Evolutionary conservation across 2,797 vertebrate species (phyloP), one percentile per base, ranked within the genome.

Genomic region (Florisuga fusca): DNA sequence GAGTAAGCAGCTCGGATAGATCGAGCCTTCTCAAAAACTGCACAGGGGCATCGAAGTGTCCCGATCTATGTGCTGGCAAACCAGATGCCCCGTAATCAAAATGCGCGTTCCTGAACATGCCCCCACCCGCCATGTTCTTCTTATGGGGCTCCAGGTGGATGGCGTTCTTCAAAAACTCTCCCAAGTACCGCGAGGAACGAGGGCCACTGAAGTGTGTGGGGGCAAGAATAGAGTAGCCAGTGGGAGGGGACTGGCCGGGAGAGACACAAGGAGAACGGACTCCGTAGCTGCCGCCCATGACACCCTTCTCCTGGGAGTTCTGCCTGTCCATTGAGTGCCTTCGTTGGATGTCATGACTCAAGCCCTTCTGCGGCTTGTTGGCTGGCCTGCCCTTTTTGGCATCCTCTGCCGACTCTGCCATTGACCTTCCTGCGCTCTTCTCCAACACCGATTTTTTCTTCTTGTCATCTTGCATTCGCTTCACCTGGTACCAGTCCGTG

Each of bases 401-500:
- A 79, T 99, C 99, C 62, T 99, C 99, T 3, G 95, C 94, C 3
- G 97, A 87, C 77, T 99, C 99, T 1, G 96, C 96, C 63, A 98
- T 94, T 0, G 98, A 96, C 96, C 98, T 98, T 66, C 98, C 98
- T 0, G 80, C 67, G 77, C 98, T 98, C 97, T 99, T 99, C 96
- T 99, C 99, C 0, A 98, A 95, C 6, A 98, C 98, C 0, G 98
- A 96, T 77, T 98, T 98, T 97, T 99, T 99, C 97, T 99, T 99
- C 77, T 99, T 99, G 62, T 99, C 99, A 21, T 99, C 99, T 87
- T 99, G 99, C 98, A 98, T 98, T 79, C 99, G 98, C 68, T 98
- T 99, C 86, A 99, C 99, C 97, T 99, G 99, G 92, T 99, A 99
- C 99, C 99, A 99, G 98, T 99, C 99, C 0, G 99, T 99, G 98